These are phyloP conservation scores for Chrysotoxum bicinctum DNA, from an alignment of 2,888 invertebrate species.

Conservation along the genomic window DNA sequence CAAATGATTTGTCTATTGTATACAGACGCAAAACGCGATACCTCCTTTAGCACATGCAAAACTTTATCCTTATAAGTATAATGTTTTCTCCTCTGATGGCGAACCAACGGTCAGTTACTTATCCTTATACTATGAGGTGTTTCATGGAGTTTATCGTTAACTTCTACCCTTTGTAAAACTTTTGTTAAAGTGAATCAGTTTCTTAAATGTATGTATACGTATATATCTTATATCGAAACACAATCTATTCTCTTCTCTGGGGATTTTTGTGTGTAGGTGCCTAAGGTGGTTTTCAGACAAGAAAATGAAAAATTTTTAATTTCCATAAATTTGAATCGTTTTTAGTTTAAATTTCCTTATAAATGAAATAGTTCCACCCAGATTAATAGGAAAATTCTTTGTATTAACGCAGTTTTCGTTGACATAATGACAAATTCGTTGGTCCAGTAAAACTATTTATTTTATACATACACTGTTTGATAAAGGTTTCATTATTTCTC, in stretches of 20 bases:
- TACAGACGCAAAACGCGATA: constrained; percentile 23
- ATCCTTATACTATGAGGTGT: constrained; percentile 41
- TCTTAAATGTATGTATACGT: background rate
- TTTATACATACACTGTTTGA: too few species aligned
- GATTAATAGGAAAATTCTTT: too few species aligned
- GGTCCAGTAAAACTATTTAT: too few species aligned
- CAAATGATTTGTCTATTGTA: constrained; percentile 8
- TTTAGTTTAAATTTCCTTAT: background rate
- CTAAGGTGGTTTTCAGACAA: background rate
- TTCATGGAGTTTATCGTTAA: constrained; percentile 42
- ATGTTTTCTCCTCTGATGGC: background rate
- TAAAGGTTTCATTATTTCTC: too few species aligned
- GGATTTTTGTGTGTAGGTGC: background rate
- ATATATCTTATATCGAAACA: constrained; percentile 33
- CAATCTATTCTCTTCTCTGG: constrained; percentile 37
- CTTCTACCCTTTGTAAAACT: constrained; percentile 40
- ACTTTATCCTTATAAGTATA: constrained; percentile 45
- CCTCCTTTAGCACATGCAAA: constrained; percentile 20
- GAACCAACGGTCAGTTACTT: constrained; percentile 39
- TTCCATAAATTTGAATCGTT: background rate
- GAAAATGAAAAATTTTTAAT: background rate
- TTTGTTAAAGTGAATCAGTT: constrained; percentile 34
- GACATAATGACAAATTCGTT: too few species aligned
- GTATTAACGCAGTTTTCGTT: too few species aligned
- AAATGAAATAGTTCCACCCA: too few species aligned